Percentiles rank a stretch among this genome's conserved stretches.
These are phyloP conservation scores for Iselma pallidipennis DNA, from an alignment of 2,888 invertebrate genomes.

Conservation along the genomic window DNA sequence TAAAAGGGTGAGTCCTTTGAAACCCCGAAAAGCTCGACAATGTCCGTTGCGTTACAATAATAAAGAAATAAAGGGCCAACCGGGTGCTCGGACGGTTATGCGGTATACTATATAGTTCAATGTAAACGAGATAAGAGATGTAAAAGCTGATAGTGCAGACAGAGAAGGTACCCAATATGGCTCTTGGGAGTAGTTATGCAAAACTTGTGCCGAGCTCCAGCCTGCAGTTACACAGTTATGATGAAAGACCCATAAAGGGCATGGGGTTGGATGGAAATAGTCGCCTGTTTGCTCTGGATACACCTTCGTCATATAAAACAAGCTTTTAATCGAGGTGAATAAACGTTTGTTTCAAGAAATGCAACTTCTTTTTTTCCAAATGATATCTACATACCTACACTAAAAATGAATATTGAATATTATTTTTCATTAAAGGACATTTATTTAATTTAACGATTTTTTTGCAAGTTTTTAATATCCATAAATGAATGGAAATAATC, in stretches of 20 bases:
- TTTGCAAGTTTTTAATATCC: too few species aligned
- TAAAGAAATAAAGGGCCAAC: conserved; percentile 44
- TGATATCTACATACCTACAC: not conserved
- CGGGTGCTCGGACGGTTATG: conserved; percentile 17
- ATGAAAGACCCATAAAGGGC: conserved; percentile 49
- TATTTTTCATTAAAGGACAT: conserved; percentile 8
- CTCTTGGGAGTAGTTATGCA: conserved; percentile 57
- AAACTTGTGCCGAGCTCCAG: conserved; percentile 49
- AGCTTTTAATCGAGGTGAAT: not conserved
- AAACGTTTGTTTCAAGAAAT: not conserved
- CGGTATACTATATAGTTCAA: conserved; percentile 13
- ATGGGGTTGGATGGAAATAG: conserved; percentile 26
- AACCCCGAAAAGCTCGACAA: conserved; percentile 35
- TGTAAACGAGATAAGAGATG: conserved; percentile 40
- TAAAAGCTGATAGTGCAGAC: conserved; percentile 33
- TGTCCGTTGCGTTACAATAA: conserved; percentile 41
- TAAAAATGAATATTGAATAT: conserved; percentile 9
- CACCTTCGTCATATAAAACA: not conserved
- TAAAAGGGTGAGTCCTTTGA: not conserved
- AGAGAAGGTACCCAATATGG: conserved; percentile 45
- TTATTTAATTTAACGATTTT: conserved; percentile 7
- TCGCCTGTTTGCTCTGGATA: conserved; percentile 6
- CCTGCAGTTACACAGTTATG: conserved; percentile 49
- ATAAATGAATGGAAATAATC: too few species aligned
- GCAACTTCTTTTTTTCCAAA: too few species aligned